phyloP scores from a whole-genome alignment of 2,888 invertebrate genomes.

The Alloplasta piceator region DNA sequence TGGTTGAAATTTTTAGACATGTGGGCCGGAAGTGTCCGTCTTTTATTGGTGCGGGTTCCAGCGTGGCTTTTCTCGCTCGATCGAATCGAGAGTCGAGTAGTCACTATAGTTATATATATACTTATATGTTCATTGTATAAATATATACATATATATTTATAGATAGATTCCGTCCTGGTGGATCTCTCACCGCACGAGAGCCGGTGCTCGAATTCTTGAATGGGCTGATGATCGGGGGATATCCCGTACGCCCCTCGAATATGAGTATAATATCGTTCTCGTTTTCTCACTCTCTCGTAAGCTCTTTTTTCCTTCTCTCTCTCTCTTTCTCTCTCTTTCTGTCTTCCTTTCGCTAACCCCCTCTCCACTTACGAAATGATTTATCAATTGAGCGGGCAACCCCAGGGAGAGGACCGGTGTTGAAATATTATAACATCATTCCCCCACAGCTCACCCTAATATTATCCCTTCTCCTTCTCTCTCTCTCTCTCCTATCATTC shows the following conservation, averaged over 20 bases:
- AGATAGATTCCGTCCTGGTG: slow-evolving; percentile 29
- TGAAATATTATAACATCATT: slow-evolving; percentile 83
- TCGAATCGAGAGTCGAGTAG: slow-evolving; percentile 47
- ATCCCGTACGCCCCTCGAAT: slow-evolving; percentile 63
- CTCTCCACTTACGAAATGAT: slow-evolving; percentile 79
- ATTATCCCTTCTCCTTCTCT: slow-evolving; percentile 73
- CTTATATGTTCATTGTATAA: not conserved
- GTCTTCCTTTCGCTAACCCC: slow-evolving; percentile 62
- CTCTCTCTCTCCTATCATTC: slow-evolving; percentile 42
- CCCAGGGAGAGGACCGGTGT: slow-evolving; percentile 77
- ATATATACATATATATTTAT: slow-evolving; percentile 2
- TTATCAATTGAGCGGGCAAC: slow-evolving; percentile 80
- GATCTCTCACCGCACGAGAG: slow-evolving; percentile 25
- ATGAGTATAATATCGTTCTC: slow-evolving; percentile 66
- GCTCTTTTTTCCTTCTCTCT: slow-evolving; percentile 35
- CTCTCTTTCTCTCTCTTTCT: slow-evolving; percentile 42
- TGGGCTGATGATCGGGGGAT: slow-evolving; percentile 64
- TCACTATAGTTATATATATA: slow-evolving; percentile 26
- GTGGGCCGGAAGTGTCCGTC: slow-evolving; percentile 41
- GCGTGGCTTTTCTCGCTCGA: slow-evolving; percentile 41
- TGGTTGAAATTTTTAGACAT: slow-evolving; percentile 35
- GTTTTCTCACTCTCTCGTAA: slow-evolving; percentile 41
- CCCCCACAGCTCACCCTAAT: slow-evolving; percentile 78
- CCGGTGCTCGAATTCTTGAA: slow-evolving; percentile 58
- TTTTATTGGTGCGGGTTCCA: slow-evolving; percentile 55